phyloP scores from a whole-genome alignment of 2,113 vertebrate species.

The Scalopus aquaticus region DNA sequence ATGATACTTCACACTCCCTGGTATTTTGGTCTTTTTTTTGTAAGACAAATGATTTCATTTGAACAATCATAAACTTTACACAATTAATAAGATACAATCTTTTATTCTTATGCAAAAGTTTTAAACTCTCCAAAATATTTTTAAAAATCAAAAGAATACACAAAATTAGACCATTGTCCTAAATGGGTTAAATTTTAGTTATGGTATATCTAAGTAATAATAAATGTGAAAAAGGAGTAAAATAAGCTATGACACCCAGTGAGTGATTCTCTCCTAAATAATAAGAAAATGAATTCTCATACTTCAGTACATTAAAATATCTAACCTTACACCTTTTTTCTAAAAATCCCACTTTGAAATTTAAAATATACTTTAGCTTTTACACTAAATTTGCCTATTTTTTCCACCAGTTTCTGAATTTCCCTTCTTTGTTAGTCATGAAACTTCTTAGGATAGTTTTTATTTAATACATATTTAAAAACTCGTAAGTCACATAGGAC shows the following conservation, averaged over 20 bases:
- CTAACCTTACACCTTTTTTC: not conserved
- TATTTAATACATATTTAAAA: not conserved
- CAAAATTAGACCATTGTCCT: not conserved
- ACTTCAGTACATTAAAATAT: not conserved
- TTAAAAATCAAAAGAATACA: conserved; percentile 4
- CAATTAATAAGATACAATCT: not conserved
- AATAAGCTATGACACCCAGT: not conserved
- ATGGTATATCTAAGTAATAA: conserved; percentile 2
- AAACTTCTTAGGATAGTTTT: not conserved
- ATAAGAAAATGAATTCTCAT: not conserved
- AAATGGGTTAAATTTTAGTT: not conserved
- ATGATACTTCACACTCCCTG: not conserved
- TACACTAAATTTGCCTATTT: not conserved
- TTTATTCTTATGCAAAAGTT: conserved; percentile 18
- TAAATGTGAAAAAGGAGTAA: not conserved
- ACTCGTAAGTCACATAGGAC: not conserved
- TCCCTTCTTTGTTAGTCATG: not conserved
- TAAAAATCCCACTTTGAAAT: not conserved
- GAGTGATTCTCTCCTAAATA: not conserved
- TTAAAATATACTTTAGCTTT: not conserved
- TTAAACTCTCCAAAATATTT: not conserved
- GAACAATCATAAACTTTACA: not conserved
- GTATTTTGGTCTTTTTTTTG: not conserved
- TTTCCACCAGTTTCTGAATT: not conserved
- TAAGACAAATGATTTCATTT: conserved; percentile 11